Percentiles rank a stretch among this genome's conserved stretches.
phyloP scores from a whole-genome alignment of 2,113 vertebrate species.

The Merops nubicus region DNA sequence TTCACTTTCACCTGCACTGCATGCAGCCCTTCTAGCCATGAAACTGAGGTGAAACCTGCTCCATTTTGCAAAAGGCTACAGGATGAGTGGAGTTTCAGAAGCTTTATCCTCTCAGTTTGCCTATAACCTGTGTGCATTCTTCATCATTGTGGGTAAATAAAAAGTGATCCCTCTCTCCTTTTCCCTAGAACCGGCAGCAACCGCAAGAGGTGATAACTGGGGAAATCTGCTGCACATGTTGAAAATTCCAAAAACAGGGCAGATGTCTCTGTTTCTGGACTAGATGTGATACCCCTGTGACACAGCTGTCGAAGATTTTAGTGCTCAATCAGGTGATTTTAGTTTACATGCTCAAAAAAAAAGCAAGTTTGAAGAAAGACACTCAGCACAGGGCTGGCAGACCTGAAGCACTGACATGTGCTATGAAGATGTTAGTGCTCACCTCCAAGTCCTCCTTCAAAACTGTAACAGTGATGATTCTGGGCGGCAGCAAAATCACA shows the following conservation, averaged over 20 bases:
- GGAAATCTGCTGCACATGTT: not conserved
- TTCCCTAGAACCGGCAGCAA: not conserved
- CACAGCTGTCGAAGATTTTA: not conserved
- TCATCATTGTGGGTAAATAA: not conserved
- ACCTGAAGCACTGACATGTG: not conserved
- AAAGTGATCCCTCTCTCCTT: not conserved
- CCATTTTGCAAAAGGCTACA: not conserved
- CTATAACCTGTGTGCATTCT: not conserved
- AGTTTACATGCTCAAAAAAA: not conserved
- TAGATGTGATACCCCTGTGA: not conserved
- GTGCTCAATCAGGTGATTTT: not conserved
- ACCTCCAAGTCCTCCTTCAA: not conserved
- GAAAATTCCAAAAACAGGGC: not conserved
- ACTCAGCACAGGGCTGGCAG: fast-evolving
- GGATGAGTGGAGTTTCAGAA: not conserved
- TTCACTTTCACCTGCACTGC: not conserved
- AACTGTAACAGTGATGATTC: fast-evolving
- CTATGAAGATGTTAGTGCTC: not conserved
- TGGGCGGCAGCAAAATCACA: not conserved
- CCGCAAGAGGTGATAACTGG: not conserved
- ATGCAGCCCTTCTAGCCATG: not conserved
- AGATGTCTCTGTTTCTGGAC: not conserved
- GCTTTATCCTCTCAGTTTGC: not conserved
- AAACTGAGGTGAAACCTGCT: not conserved
- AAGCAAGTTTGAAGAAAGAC: not conserved